A percentile compares a stretch with the other conserved stretches of the same genome.
phyloP scores from a whole-genome alignment of 2,113 vertebrate species.

The Balaeniceps rex region DNA sequence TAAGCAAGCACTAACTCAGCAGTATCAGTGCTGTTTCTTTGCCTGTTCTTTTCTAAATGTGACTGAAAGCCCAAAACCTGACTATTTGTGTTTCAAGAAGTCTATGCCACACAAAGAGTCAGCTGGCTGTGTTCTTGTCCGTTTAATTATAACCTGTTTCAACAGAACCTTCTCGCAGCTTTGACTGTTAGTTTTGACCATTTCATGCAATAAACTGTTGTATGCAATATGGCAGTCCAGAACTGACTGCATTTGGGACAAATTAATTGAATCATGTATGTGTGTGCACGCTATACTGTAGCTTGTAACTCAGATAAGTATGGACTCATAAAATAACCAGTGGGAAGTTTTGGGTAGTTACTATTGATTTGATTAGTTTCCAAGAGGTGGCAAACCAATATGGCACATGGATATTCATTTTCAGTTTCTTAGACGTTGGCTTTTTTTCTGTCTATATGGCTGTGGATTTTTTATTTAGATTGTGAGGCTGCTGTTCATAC shows the following conservation, averaged over 20 bases:
- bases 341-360: background rate
- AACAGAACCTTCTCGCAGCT: background rate
- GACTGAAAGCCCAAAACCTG: background rate
- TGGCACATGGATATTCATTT: background rate
- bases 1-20: background rate
- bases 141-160: background rate
- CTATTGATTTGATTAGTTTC: background rate
- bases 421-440: background rate
- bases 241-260: background rate
- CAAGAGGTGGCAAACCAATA: background rate
- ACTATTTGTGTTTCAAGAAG: background rate
- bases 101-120: background rate
- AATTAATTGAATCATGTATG: background rate
- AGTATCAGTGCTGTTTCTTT: background rate
- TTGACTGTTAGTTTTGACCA: background rate
- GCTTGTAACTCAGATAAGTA: background rate
- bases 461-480: background rate
- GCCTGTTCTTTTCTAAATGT: background rate
- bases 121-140: background rate
- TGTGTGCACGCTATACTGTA: accelerated
- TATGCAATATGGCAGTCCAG: background rate
- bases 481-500: background rate
- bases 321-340: background rate
- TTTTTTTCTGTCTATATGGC: background rate
- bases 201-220: background rate